A percentile compares a stretch with the other conserved stretches of the same genome.
Evolutionary conservation across 2,797 vertebrate genomes (phyloP).

Genomic region (Cygnus olor): DNA sequence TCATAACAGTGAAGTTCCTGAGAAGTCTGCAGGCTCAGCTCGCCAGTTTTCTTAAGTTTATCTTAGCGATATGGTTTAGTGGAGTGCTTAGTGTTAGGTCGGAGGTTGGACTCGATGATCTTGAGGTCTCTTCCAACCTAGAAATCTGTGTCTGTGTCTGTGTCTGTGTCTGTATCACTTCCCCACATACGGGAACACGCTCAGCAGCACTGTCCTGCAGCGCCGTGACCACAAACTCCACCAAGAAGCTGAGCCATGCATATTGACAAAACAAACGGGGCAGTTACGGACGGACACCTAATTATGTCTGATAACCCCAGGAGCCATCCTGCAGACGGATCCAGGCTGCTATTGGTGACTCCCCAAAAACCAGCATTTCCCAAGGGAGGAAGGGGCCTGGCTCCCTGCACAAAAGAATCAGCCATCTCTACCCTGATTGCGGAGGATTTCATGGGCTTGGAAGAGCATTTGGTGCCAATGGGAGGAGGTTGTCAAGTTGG

Average conservation of each 20-base stretch:
- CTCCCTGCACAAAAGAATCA: not conserved
- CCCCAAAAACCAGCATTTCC: not conserved
- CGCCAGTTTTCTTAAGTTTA: not conserved
- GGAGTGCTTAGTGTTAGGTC: no score
- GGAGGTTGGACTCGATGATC: no score
- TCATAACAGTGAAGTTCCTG: not conserved
- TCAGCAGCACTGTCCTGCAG: not conserved
- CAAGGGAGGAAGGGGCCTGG: not conserved
- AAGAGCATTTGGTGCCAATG: not conserved
- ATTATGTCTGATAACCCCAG: not conserved
- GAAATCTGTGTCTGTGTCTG: no score
- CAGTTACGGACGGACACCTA: not conserved
- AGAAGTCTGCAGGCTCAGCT: not conserved
- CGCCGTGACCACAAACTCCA: not conserved
- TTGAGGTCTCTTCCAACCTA: no score
- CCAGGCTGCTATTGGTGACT: not conserved
- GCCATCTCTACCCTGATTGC: not conserved
- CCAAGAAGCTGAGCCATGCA: not conserved
- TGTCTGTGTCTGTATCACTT: no score
- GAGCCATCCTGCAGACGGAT: not conserved
- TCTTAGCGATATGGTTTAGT: no score
- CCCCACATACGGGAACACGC: not conserved
- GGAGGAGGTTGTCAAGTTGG: not conserved
- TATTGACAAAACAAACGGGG: not conserved
- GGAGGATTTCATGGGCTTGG: not conserved